Evolutionary conservation across 2,797 vertebrate species (phyloP), one percentile per base, ranked within the genome.

Genomic region (Alcedo quadribrachys): DNA sequence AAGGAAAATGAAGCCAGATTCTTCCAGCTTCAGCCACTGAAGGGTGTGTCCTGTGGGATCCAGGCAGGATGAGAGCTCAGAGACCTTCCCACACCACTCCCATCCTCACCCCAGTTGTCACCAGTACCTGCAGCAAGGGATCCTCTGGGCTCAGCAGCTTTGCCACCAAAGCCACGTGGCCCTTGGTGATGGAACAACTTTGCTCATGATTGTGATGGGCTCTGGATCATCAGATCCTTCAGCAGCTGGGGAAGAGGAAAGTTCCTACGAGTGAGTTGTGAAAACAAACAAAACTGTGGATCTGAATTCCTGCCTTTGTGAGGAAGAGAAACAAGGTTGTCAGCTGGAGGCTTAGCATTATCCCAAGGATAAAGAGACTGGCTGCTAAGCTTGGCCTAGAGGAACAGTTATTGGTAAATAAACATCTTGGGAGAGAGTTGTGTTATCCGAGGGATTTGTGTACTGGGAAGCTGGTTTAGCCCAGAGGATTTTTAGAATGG

Each of bases 301-400:
- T 95, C 71, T 91, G 63, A 96, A 92, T 95, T 67, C 79, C 33
- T 85, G 83, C 84, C 71, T 95, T 71, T 91, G 76, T 92, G 90
- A 88, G 85, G 40, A 33, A 58, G 87, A 95, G 79, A 79, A 95
- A 87, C 42, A 79, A 80, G 54, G 77, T 45, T 91, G 89, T 86
- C 81, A 62, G 66, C 85, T 80, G 76, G 54, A 45, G 88, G 82
- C 66, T 94, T 93, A 89, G 85, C 58, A 70, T 92, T 86, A 84
- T 93, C 66, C 93, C 32, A 4, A 67, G 90, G 88, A 97, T 97
- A 94, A 96, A 95, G 94, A 85, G 50, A 21, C 62, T 46, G 81
- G 19, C 70, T 81, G 90, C 32, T 94, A 92, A 96, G 89, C 81
- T 79, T 93, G 81, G 87, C 92, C 93, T 87, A 30, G 81, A 80